These are phyloP conservation scores for Gonocerus acuteangulatus DNA, from an alignment of 2,888 invertebrate species.

Conservation along the genomic window DNA sequence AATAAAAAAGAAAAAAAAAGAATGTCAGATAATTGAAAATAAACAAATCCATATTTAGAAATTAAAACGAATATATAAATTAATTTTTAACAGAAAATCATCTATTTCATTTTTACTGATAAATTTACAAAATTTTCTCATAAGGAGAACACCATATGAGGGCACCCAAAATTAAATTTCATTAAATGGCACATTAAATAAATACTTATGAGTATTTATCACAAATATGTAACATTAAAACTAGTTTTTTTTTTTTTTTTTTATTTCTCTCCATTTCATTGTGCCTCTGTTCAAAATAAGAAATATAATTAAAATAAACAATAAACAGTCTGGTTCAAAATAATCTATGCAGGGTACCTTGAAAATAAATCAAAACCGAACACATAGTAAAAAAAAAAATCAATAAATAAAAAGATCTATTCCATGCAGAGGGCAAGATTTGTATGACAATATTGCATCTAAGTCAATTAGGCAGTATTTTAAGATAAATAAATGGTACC, in stretches of 20 bases:
- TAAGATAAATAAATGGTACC: conserved; percentile 5
- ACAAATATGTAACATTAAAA: conserved; percentile 22
- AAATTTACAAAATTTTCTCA: neutral
- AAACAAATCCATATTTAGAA: neutral
- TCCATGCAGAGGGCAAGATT: too few species aligned
- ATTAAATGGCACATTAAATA: conserved; percentile 22
- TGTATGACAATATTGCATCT: too few species aligned
- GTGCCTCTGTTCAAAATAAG: conserved; percentile 18
- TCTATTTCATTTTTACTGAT: neutral
- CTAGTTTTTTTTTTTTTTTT: conserved; percentile 8
- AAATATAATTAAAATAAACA: neutral
- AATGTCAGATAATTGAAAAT: neutral
- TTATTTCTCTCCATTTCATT: conserved; percentile 8
- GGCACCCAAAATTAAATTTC: conserved; percentile 6
- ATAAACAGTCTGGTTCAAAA: conserved; percentile 18
- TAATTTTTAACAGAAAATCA: too few species aligned
- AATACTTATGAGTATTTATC: conserved; percentile 25
- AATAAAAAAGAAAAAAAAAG: neutral
- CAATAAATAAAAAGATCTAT: neutral
- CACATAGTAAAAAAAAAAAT: neutral
- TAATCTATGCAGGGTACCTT: conserved; percentile 11
- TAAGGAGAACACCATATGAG: conserved; percentile 2
- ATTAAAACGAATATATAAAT: neutral
- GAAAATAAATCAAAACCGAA: too few species aligned
- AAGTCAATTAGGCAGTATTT: too few species aligned